phyloP scores from a whole-genome alignment of 2,113 vertebrate genomes.

The Crotalus helleri region DNA sequence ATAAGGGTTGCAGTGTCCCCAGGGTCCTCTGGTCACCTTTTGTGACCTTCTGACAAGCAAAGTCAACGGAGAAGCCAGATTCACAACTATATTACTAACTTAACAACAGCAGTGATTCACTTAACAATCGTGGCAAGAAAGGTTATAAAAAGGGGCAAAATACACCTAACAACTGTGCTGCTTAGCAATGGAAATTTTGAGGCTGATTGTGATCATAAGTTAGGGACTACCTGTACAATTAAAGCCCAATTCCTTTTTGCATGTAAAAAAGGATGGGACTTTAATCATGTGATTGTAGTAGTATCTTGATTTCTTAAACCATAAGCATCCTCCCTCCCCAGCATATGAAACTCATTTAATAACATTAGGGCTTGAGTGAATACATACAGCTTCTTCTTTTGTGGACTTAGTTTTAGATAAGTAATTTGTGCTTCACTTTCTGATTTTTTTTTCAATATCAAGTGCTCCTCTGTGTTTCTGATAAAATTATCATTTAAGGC shows the following conservation, averaged over 20 bases:
- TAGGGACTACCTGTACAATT: background rate
- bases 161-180: background rate
- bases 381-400: background rate
- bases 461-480: background rate
- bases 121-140: background rate
- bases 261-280: background rate
- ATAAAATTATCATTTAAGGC: background rate
- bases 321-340: background rate
- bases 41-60: background rate
- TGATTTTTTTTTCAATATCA: constrained; percentile 12
- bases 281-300: background rate
- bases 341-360: background rate
- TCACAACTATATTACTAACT: background rate
- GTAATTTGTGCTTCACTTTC: background rate
- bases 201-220: background rate
- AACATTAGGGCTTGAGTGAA: background rate
- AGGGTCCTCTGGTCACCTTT: background rate
- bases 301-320: background rate
- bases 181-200: background rate
- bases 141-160: background rate
- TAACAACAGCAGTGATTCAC: background rate
- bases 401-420: accelerated
- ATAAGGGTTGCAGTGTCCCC: background rate
- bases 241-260: background rate
- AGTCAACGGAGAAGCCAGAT: background rate